A percentile compares a stretch with the other conserved stretches of the same genome.
Evolutionary conservation across 2,113 vertebrate species (phyloP).

Genomic region (Murina feae): DNA sequence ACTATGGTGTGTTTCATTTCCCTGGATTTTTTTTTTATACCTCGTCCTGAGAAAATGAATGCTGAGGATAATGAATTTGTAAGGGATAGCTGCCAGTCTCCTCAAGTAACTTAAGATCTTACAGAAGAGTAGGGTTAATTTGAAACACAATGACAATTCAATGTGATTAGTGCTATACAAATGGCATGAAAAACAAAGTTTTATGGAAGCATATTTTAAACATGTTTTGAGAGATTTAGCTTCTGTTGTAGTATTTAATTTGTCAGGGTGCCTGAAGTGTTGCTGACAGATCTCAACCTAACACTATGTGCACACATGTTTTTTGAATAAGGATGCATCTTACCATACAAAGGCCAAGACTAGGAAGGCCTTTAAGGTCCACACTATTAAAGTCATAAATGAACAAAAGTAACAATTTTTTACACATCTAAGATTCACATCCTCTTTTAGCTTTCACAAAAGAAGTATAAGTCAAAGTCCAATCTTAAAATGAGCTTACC

Average conservation of each 20-base stretch:
- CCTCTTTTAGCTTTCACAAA: constrained; percentile 46
- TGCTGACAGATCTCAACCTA: neutral
- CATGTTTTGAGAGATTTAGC: constrained; percentile 39
- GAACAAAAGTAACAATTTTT: constrained; percentile 41
- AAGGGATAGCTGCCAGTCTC: neutral
- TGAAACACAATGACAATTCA: constrained; percentile 12
- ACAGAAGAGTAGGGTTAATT: neutral
- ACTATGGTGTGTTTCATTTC: neutral
- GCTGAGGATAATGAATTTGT: neutral
- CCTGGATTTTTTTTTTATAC: neutral
- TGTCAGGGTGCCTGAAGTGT: constrained; percentile 7
- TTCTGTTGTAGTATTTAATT: constrained; percentile 34
- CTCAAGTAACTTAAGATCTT: neutral
- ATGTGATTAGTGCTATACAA: neutral
- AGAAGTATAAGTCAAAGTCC: constrained; percentile 26
- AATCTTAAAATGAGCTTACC: constrained; percentile 27
- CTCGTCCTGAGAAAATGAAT: neutral
- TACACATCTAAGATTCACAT: constrained; percentile 27
- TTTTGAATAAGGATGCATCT: constrained; percentile 52
- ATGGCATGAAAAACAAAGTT: neutral
- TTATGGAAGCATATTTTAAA: constrained; percentile 26
- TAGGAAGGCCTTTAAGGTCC: neutral
- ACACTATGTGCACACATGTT: neutral
- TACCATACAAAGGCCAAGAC: constrained; percentile 44
- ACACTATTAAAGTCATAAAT: constrained; percentile 48